Base-by-base conservation (phyloP, 2,888 invertebrate genomes). In the Parasteatoda lunata region DNA sequence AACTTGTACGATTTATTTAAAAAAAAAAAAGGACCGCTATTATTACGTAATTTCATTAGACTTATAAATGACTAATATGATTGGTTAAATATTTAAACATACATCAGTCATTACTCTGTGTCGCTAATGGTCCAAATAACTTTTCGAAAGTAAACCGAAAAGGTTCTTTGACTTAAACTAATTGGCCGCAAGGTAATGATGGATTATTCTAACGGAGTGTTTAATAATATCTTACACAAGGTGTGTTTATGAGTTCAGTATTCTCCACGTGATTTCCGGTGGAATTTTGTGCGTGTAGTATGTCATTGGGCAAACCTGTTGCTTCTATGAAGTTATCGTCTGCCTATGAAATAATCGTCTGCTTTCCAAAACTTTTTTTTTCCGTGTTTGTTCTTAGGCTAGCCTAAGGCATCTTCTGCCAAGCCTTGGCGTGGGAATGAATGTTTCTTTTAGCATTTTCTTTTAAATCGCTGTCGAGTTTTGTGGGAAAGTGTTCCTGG, bases 251-350 rank as follows among this genome's bases (percentile, higher is more conserved):
- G 11, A 48, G 45, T 73, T 45, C 47, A 48, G 49, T 47, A 13
- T 48, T 47, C 59, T 30, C 52, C 77, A 68, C 77, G 77, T 77
- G 77, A 77, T 77, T 77, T 68, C 77, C 77, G 52, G 66, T 45
- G 30, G 11, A 13, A 5, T 15, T 15, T 30, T 68, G 9, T 59
- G 75, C 45, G 68, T 52, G 54, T 15, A 59, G 69, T 78, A 52
- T 78, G 78, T 78, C 78, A 78, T 78, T 78, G 78, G 69, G 78
- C 69, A 77, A 77, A 77, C 77, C 77, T 66, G 77, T 77, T 77
- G 66, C n/a, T 51, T 76, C 77, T 49, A 30, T 9, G n/a, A 15
- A 49, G 49, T 59, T 7, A 66, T 47, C 59, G n/a, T 59, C 30
- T 30, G 30, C 30, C 30, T 2, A 2, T 30, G 2, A 30, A 30